phyloP scores from a whole-genome alignment of 2,113 vertebrate species.

The Terrapene triunguis region DNA sequence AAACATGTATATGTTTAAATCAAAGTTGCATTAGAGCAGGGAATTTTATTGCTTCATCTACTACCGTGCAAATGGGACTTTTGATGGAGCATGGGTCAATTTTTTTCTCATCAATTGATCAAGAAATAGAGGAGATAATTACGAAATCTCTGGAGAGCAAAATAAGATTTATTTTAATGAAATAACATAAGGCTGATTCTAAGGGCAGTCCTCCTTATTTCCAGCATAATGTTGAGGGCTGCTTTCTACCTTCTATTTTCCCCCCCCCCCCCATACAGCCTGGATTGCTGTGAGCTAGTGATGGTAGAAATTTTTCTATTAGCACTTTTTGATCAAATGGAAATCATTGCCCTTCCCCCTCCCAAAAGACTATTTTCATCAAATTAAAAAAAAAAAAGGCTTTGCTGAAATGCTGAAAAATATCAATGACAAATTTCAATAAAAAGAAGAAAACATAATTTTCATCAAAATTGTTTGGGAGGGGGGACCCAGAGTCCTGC shows the following conservation, averaged over 20 bases:
- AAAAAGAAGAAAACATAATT: background rate
- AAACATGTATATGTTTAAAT: background rate
- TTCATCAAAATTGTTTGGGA: background rate
- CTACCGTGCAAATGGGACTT: background rate
- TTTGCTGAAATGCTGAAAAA: background rate
- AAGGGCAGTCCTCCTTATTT: background rate
- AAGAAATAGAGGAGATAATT: conserved; percentile 14
- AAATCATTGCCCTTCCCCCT: background rate
- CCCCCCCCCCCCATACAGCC: background rate
- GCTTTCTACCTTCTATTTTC: background rate
- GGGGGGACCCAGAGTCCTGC: background rate
- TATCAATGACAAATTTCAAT: background rate
- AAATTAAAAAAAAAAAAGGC: background rate
- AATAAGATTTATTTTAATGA: conserved; percentile 27
- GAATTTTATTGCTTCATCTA: background rate
- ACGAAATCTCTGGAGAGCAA: background rate
- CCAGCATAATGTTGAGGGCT: background rate
- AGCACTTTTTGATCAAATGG: background rate
- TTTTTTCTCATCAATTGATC: background rate
- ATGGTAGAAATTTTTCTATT: background rate
- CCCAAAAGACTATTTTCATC: background rate
- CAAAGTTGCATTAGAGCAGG: background rate
- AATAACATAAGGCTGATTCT: background rate
- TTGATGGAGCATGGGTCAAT: background rate
- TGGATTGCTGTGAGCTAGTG: background rate